Conservation (phyloP, 2,113 vertebrate species). For the Motacilla tschutschensis region DNA sequence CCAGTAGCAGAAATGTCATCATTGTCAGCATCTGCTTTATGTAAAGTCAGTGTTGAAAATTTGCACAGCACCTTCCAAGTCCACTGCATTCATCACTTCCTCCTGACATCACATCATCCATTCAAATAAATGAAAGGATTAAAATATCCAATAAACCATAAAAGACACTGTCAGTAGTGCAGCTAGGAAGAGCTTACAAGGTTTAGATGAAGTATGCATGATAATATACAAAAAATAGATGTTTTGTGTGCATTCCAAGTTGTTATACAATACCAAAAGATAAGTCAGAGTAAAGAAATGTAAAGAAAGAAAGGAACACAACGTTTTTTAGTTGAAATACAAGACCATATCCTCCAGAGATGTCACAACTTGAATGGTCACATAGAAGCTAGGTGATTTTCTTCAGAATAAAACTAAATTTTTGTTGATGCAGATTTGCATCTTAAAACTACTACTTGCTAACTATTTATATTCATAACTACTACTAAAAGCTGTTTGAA, state of each 20-base stretch:
- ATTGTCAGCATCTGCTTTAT: background rate
- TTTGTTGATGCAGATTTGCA: background rate
- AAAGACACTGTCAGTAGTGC: background rate
- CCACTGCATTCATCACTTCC: background rate
- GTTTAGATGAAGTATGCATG: background rate
- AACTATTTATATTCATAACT: no score
- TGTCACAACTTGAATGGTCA: background rate
- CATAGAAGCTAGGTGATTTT: background rate
- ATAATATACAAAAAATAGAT: background rate
- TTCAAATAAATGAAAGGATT: background rate
- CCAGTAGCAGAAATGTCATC: background rate
- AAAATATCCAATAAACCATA: background rate
- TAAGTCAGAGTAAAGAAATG: background rate
- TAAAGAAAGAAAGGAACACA: background rate
- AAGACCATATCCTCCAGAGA: background rate
- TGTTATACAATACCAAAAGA: background rate
- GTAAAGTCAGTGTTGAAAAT: background rate
- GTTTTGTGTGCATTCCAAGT: background rate
- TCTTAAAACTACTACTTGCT: background rate
- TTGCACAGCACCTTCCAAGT: background rate
- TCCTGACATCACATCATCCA: background rate
- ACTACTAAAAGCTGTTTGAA: background rate
- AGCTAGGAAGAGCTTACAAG: background rate
- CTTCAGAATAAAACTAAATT: background rate
- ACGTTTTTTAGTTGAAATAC: background rate